Conservation (phyloP, 2,797 vertebrate species). For the Petrocephalus schoutedeni region DNA sequence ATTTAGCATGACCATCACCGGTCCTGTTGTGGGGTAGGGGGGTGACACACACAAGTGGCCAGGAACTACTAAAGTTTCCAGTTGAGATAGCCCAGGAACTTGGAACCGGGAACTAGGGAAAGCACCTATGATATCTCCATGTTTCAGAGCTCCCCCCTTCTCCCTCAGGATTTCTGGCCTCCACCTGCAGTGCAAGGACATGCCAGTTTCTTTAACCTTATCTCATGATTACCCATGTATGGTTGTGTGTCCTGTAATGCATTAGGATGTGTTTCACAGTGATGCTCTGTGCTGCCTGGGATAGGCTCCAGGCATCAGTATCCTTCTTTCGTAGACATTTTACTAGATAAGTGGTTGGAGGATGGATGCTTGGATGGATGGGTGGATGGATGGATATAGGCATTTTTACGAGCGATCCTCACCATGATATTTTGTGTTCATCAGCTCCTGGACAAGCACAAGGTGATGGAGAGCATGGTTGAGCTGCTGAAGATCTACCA, state of each 20-base stretch:
- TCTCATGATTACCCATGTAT: not conserved
- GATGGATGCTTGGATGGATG: not conserved
- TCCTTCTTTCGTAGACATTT: not conserved
- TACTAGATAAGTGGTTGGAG: not conserved
- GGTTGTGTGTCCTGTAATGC: not conserved
- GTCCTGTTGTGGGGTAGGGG: not conserved
- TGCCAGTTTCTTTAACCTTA: not conserved
- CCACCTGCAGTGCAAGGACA: not conserved
- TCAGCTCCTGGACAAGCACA: conserved; percentile 88
- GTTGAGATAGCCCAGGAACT: not conserved
- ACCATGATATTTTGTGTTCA: not conserved
- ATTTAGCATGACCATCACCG: not conserved
- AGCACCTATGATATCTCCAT: not conserved
- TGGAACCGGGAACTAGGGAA: not conserved
- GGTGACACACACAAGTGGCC: not conserved
- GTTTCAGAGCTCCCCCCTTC: not conserved
- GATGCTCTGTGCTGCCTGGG: not conserved
- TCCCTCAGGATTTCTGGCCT: not conserved
- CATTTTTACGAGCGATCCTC: not conserved
- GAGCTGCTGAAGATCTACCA: conserved; percentile 87
- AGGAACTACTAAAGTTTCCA: not conserved
- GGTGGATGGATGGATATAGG: not conserved
- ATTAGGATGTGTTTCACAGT: not conserved
- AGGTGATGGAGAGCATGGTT: conserved; percentile 87
- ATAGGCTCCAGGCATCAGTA: not conserved